Evolutionary conservation across 1,140 invertebrate species (phyloP).

Genomic region (Caenorhabditis latens): DNA sequence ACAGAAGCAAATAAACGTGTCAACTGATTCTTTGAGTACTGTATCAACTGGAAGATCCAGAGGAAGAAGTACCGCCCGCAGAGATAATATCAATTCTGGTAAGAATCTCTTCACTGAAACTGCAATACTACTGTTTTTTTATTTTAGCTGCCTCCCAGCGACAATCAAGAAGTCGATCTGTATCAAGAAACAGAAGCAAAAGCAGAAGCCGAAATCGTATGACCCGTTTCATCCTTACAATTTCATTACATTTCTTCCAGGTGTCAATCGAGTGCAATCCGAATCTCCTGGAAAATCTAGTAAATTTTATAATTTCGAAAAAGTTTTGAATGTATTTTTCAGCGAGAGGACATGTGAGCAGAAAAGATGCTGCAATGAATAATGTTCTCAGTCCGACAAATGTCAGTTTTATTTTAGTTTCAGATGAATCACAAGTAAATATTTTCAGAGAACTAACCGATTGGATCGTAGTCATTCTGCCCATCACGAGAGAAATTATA

Average conservation of each 20-base stretch:
- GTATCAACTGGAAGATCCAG: background rate
- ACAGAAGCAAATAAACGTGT: background rate
- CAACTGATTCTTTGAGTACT: background rate
- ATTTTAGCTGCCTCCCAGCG: background rate
- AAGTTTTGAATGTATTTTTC: background rate
- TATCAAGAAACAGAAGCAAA: background rate
- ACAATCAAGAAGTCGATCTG: background rate
- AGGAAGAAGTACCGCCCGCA: constrained; percentile 11
- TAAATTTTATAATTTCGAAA: background rate
- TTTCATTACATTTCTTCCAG: background rate
- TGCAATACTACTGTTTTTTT: too few relatives aligned
- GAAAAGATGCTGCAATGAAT: constrained; percentile 11
- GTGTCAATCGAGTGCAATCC: background rate
- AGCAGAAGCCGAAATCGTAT: background rate
- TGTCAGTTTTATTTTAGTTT: background rate
- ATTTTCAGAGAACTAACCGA: background rate
- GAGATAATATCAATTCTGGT: constrained; percentile 42
- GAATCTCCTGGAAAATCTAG: constrained; percentile 6
- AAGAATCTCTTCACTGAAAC: background rate
- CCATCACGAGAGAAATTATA: background rate
- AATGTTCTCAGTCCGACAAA: constrained; percentile 18
- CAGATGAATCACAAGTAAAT: background rate
- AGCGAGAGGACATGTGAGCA: background rate
- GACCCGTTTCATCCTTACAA: background rate
- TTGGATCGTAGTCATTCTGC: constrained; percentile 11